phyloP scores from a whole-genome alignment of 2,888 invertebrate genomes.

The Rapana venosa region DNA sequence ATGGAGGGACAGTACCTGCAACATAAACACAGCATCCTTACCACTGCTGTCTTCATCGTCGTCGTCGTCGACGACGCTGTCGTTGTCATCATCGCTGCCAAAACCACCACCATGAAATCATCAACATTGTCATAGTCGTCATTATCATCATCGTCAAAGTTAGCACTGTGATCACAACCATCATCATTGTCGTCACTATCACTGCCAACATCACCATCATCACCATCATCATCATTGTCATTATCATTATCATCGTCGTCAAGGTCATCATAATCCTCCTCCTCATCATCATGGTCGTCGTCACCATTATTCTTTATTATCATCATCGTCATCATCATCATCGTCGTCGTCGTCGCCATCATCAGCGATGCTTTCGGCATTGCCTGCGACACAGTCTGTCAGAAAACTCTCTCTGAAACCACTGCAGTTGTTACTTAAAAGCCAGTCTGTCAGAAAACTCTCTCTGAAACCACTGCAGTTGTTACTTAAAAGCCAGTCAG shows the following conservation, averaged over 20 bases:
- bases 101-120: background rate
- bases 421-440: too few species aligned
- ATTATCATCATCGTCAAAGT: background rate
- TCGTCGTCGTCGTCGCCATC: constrained; percentile 23
- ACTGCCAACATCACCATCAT: background rate
- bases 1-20: constrained; percentile 89
- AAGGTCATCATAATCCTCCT: too few species aligned
- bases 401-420: too few species aligned
- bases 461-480: too few species aligned
- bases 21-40: background rate
- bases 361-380: constrained; percentile 3
- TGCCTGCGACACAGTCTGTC: too few species aligned
- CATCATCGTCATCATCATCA: constrained; percentile 39
- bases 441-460: too few species aligned
- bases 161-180: background rate
- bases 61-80: background rate
- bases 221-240: constrained; percentile 34
- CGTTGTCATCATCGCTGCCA: background rate
- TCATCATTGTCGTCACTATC: background rate
- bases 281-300: too few species aligned
- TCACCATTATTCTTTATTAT: too few species aligned
- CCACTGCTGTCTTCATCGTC: background rate
- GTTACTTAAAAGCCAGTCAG: too few species aligned
- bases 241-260: constrained; percentile 31
- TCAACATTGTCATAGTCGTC: background rate